Conservation (phyloP, 1,140 invertebrate species). For the Lutraria rhynchaena region DNA sequence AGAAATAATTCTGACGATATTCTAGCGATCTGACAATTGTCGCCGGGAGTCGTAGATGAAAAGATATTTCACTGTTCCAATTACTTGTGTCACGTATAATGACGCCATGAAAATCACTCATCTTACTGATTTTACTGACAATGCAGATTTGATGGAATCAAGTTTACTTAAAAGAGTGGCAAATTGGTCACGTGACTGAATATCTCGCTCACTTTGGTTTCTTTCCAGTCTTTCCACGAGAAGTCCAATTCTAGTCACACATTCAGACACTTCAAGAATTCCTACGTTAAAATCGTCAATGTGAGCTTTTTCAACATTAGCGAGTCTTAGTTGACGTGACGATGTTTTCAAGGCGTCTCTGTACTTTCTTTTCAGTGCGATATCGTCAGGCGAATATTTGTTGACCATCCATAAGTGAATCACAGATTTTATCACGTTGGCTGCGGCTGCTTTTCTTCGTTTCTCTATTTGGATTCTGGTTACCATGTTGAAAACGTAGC, state of each 20-base stretch:
- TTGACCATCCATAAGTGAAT: slow-evolving; percentile 65
- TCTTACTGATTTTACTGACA: too few species aligned
- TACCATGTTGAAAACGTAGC: slow-evolving; percentile 74
- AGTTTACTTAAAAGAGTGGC: too few species aligned
- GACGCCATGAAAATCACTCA: too few species aligned
- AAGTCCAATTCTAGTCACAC: slow-evolving; percentile 50
- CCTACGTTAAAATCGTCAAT: slow-evolving; percentile 66
- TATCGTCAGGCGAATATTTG: slow-evolving; percentile 55
- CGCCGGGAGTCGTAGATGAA: too few species aligned
- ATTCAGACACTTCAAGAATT: slow-evolving; percentile 63
- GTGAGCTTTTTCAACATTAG: slow-evolving; percentile 61
- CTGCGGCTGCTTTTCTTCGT: slow-evolving; percentile 65
- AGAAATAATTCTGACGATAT: too few species aligned
- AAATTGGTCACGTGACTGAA: too few species aligned
- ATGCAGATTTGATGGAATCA: too few species aligned
- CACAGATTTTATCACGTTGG: slow-evolving; percentile 71
- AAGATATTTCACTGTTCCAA: too few species aligned
- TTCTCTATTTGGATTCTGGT: slow-evolving; percentile 69
- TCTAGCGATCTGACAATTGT: too few species aligned
- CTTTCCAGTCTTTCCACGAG: slow-evolving; percentile 54
- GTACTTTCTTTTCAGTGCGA: slow-evolving; percentile 59
- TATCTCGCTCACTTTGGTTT: too few species aligned
- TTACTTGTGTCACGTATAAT: too few species aligned
- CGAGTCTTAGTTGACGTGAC: slow-evolving; percentile 55
- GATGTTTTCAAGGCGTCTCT: slow-evolving; percentile 62